Conservation (phyloP, 2,888 invertebrate species). For the Aspidapion aeneum region DNA sequence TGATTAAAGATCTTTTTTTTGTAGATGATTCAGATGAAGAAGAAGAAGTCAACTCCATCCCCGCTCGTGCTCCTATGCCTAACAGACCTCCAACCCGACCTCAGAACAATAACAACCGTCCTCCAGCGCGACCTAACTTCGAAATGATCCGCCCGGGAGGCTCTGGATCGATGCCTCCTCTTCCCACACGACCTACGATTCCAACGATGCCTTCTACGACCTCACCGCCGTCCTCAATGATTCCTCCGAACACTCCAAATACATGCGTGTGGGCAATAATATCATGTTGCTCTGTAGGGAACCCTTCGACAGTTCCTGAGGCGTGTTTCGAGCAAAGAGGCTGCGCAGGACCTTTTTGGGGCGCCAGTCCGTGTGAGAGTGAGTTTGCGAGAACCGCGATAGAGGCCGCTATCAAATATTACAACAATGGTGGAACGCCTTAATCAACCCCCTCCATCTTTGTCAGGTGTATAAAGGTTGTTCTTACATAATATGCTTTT, state of each 20-base stretch:
- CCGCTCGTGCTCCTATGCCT: slow-evolving; percentile 18
- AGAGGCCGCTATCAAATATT: slow-evolving; percentile 47
- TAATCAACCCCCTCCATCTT: no score
- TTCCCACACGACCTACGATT: neutral
- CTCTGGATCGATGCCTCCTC: slow-evolving; percentile 1
- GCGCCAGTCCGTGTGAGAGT: slow-evolving; percentile 65
- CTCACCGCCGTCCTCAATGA: neutral
- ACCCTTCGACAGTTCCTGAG: slow-evolving; percentile 49
- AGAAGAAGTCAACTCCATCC: neutral
- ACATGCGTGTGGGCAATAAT: slow-evolving; percentile 72
- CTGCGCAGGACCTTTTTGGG: slow-evolving; percentile 73
- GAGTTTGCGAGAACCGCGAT: slow-evolving; percentile 58
- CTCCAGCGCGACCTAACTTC: neutral
- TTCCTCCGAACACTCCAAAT: slow-evolving; percentile 25
- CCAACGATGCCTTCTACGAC: neutral
- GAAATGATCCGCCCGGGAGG: neutral
- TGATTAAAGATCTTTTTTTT: no score
- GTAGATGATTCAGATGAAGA: no score
- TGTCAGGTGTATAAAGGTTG: no score
- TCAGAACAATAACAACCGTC: neutral
- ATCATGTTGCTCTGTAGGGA: slow-evolving; percentile 61
- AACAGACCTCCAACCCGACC: neutral
- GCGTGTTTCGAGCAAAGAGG: slow-evolving; percentile 68
- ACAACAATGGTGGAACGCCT: slow-evolving; percentile 26
- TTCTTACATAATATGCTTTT: no score